These are phyloP conservation scores for Aphelenchoides besseyi DNA, from an alignment of 1,140 invertebrate species.

Conservation along the genomic window DNA sequence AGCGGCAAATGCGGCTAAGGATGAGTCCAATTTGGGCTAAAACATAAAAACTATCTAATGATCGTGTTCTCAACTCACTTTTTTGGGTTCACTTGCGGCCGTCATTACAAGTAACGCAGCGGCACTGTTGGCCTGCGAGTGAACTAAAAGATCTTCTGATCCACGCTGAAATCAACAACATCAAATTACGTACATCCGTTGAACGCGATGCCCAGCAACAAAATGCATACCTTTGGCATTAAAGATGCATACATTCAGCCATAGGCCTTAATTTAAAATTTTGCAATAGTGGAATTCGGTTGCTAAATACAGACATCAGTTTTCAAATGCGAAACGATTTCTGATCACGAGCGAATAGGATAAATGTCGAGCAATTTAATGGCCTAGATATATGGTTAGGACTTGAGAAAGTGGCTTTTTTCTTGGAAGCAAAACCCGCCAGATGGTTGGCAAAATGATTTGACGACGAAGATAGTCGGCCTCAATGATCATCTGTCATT, in stretches of 20 bases:
- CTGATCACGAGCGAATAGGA: no score
- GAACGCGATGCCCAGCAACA: not conserved
- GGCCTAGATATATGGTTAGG: no score
- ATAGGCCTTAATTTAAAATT: not conserved
- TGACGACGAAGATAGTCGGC: no score
- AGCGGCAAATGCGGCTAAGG: constrained; percentile 14
- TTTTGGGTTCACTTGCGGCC: constrained; percentile 41
- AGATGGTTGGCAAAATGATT: no score
- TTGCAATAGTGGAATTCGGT: no score
- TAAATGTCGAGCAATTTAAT: no score
- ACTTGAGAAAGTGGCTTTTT: no score
- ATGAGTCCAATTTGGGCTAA: constrained; percentile 41
- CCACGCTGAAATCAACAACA: constrained; percentile 35
- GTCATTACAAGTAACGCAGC: constrained; percentile 38
- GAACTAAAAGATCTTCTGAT: constrained; percentile 31
- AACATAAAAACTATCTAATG: constrained; percentile 14
- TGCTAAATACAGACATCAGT: no score
- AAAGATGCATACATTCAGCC: not conserved
- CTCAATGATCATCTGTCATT: no score
- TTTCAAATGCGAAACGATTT: no score
- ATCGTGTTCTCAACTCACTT: constrained; percentile 19
- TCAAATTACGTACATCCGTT: not conserved
- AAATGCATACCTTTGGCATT: constrained; percentile 23
- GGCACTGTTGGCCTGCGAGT: constrained; percentile 16
- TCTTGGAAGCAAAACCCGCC: no score